These are phyloP conservation scores for Hirtodrosophila duncani DNA, from an alignment of 2,888 invertebrate species.

Conservation along the genomic window DNA sequence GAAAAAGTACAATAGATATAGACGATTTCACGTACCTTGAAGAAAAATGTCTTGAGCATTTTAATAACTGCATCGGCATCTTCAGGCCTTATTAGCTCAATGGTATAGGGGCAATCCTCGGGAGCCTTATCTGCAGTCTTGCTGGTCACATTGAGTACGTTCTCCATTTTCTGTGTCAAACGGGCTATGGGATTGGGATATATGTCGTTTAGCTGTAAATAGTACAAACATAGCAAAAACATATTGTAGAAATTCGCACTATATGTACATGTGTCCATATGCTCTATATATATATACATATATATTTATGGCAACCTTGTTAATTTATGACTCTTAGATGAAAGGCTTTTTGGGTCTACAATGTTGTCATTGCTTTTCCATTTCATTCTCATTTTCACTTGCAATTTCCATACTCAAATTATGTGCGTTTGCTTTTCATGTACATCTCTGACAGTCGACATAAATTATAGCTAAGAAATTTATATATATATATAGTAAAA, in stretches of 20 bases:
- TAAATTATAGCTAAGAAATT: conserved; percentile 20
- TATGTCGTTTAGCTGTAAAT: conserved; percentile 76
- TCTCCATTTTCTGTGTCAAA: conserved; percentile 76
- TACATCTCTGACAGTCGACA: conserved; percentile 18
- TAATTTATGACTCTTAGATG: conserved; percentile 67
- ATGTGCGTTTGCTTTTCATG: conserved; percentile 17
- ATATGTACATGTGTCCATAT: background rate
- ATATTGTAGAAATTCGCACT: conserved; percentile 39
- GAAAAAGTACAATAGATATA: conserved; percentile 3
- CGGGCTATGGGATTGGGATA: conserved; percentile 77
- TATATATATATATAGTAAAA: conserved; percentile 14
- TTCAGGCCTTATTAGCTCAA: conserved; percentile 78
- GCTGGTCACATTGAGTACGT: conserved; percentile 68
- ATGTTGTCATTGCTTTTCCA: conserved; percentile 8
- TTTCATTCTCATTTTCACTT: conserved; percentile 27
- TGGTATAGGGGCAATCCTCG: conserved; percentile 70
- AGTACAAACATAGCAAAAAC: conserved; percentile 31
- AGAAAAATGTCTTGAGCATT: conserved; percentile 82
- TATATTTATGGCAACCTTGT: conserved; percentile 18
- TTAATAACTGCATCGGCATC: conserved; percentile 80
- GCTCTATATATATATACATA: background rate
- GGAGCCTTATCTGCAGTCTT: conserved; percentile 11
- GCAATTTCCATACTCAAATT: conserved; percentile 9
- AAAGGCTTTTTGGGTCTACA: conserved; percentile 46
- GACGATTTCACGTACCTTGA: conserved; percentile 76